Evolutionary conservation across 1,140 invertebrate genomes (phyloP), one percentile per base, ranked within the genome.

Genomic region (Hypothenemus hampei): DNA sequence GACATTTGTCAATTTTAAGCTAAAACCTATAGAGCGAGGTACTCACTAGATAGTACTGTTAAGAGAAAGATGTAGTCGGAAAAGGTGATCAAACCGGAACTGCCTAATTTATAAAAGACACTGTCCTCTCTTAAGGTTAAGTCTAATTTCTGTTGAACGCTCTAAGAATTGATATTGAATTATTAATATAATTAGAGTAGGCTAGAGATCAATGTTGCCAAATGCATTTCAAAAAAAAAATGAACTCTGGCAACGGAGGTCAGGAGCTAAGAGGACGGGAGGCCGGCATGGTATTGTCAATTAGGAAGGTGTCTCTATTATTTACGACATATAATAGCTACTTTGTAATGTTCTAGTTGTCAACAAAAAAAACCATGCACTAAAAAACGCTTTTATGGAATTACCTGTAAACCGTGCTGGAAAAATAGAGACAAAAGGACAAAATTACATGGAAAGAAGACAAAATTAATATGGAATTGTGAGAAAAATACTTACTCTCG

Each of bases 11-110:
- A 15, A 3, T 58, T 40, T 22, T 6, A 31, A 6, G 22, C 6
- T 3, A 31, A 29, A 29, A 11, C 4, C 26, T 4, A 20, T 50
- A 5, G 11, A 3, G 10, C 18, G 16, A 31, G 37, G 10, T 57
- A 83, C 89, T 88, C 82, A 98, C 97, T 98, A 65, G 95, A 98
- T 29, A 99, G 75, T 15, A 99, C 90, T 5, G 97, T 99, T 1
- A 99, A 80, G 21, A 99, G 77, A 72, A 99, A 99, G 47, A 99
- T 95, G 71, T 99, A 99, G 74, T 99, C 97, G 3, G 93, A 97
- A 73, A 98, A 99, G 8, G 92, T 95, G 57, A 99, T 99, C 2
- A 99, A 80, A 4, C 97, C 97, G 62, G 87, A 86, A 63, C 93
- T 91, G 52, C 96, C 95, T 8, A 99, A 78, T 73, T 92, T 96